phyloP scores from a whole-genome alignment of 2,113 vertebrate genomes.

The Crotalus tigris region DNA sequence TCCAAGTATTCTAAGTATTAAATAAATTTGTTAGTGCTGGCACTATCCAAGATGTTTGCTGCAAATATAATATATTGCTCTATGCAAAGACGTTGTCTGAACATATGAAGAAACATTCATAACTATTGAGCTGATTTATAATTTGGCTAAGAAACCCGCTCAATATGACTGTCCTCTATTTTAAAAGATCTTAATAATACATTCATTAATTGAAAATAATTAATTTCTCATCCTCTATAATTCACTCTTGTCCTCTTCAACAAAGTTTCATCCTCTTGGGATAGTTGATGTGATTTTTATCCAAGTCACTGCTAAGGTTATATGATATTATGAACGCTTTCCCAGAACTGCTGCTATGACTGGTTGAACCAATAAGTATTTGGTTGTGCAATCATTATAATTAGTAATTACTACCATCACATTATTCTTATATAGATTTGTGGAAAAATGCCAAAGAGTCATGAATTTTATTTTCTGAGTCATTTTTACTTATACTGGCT shows the following conservation, averaged over 20 bases:
- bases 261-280: conserved; percentile 8
- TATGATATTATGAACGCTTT: background rate
- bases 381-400: background rate
- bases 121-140: background rate
- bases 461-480: background rate
- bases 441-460: background rate
- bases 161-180: background rate
- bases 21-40: background rate
- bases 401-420: background rate
- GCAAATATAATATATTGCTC: background rate
- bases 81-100: background rate
- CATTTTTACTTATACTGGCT: background rate
- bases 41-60: background rate
- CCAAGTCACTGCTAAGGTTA: conserved; percentile 7
- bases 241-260: background rate
- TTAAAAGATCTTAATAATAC: background rate
- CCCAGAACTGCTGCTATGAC: background rate
- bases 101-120: background rate
- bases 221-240: background rate
- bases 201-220: background rate
- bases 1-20: background rate
- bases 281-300: background rate
- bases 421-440: background rate
- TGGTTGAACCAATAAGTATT: background rate
- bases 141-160: background rate